phyloP scores from a whole-genome alignment of 2,888 invertebrate species.

The Choreutis nemorana region DNA sequence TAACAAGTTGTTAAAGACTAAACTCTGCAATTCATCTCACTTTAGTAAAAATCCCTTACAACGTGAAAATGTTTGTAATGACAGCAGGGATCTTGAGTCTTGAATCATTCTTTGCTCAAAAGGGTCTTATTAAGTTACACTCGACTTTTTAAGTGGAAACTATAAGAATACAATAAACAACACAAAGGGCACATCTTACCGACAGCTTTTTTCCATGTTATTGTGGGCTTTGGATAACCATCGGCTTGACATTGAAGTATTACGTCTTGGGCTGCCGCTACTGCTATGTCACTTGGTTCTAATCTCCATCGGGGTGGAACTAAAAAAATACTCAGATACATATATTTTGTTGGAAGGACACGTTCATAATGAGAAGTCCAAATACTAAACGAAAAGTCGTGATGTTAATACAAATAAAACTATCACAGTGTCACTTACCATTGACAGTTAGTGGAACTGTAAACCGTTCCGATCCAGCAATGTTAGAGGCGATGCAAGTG shows the following conservation, averaged over 20 bases:
- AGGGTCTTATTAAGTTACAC: neutral
- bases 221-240: conserved; percentile 88
- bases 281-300: conserved; percentile 84
- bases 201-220: conserved; percentile 90
- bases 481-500: conserved; percentile 90
- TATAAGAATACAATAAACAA: no score
- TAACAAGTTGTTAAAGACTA: no score
- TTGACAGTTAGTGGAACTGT: conserved; percentile 84
- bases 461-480: conserved; percentile 81
- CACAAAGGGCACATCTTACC: conserved; percentile 61
- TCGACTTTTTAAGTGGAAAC: neutral
- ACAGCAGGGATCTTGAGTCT: no score
- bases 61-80: no score
- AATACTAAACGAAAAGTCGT: no score
- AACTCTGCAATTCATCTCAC: no score
- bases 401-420: no score
- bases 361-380: no score
- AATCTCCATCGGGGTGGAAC: conserved; percentile 91
- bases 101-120: no score
- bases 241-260: conserved; percentile 89
- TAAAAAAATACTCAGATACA: no score
- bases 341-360: no score
- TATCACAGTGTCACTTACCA: conserved; percentile 61
- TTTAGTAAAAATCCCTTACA: no score
- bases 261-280: conserved; percentile 84